A percentile compares a stretch with the other conserved stretches of the same genome.
Conservation (phyloP, 2,888 invertebrate genomes). For the Lypha dubia region DNA sequence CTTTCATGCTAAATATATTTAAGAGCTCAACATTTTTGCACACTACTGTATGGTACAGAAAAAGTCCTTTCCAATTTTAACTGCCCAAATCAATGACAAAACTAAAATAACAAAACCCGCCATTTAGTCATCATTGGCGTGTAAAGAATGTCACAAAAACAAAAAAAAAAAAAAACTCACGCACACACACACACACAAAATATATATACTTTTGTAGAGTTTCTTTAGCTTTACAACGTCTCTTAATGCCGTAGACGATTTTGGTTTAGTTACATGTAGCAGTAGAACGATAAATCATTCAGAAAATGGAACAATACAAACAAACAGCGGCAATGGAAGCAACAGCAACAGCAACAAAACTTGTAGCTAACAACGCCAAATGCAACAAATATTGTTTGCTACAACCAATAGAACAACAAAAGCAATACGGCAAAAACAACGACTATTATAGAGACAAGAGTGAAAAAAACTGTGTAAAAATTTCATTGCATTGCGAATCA, state of each 20-base stretch:
- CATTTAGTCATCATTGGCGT: slow-evolving; percentile 68
- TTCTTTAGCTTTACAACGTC: slow-evolving; percentile 28
- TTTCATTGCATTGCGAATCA: slow-evolving; percentile 48
- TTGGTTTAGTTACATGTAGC: slow-evolving; percentile 50
- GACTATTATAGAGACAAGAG: slow-evolving; percentile 7
- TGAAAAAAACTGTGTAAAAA: slow-evolving; percentile 39
- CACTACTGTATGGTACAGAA: too few species aligned
- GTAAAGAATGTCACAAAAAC: slow-evolving; percentile 58
- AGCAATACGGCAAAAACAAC: not conserved
- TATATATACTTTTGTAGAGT: slow-evolving; percentile 5
- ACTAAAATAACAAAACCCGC: slow-evolving; percentile 38
- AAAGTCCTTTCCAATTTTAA: not conserved
- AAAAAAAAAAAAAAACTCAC: not conserved
- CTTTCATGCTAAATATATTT: not conserved
- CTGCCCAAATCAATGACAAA: not conserved
- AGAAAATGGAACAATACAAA: slow-evolving; percentile 59
- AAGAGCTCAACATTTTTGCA: not conserved
- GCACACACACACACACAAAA: not conserved
- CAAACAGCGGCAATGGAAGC: slow-evolving; percentile 53
- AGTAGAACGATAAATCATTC: slow-evolving; percentile 66
- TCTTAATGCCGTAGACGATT: slow-evolving; percentile 53
- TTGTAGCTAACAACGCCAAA: slow-evolving; percentile 25
- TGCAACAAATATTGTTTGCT: slow-evolving; percentile 46
- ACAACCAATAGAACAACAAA: slow-evolving; percentile 24
- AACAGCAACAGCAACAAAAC: slow-evolving; percentile 17